phyloP scores from a whole-genome alignment of 2,888 invertebrate genomes.

The Taenaris catops region DNA sequence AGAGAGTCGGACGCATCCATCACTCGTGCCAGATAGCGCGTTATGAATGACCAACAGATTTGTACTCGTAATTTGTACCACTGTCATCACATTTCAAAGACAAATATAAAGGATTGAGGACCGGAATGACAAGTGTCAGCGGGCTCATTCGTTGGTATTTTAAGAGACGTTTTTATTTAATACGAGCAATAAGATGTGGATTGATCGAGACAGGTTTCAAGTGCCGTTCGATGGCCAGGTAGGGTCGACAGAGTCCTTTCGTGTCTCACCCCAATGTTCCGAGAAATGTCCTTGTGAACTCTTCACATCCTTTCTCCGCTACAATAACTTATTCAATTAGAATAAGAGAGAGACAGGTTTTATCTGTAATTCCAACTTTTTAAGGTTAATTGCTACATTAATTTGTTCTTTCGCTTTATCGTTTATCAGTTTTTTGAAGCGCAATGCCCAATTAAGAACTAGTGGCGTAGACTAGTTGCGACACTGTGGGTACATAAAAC shows the following conservation, averaged over 20 bases:
- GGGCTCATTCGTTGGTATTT: constrained; percentile 71
- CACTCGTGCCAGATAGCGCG: constrained; percentile 68
- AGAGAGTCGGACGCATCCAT: constrained; percentile 57
- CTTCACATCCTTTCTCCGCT: constrained; percentile 45
- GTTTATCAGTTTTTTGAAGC: constrained; percentile 6
- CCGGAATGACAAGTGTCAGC: constrained; percentile 77
- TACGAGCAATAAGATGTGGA: constrained; percentile 75
- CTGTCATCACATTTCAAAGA: constrained; percentile 81
- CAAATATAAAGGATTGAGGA: constrained; percentile 78
- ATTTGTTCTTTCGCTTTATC: constrained; percentile 8
- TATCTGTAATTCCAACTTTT: constrained; percentile 11
- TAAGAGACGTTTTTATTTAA: constrained; percentile 76
- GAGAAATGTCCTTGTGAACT: constrained; percentile 67
- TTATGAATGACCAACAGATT: constrained; percentile 76
- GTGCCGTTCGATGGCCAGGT: constrained; percentile 68
- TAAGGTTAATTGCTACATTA: constrained; percentile 12
- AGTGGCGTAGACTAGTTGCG: constrained; percentile 3
- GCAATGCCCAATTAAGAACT: constrained; percentile 6
- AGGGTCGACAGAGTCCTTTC: constrained; percentile 55
- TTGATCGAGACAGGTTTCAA: constrained; percentile 79
- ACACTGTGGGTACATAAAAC: background rate
- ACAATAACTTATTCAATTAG: constrained; percentile 39
- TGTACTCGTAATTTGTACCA: constrained; percentile 78
- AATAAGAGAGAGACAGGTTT: constrained; percentile 15
- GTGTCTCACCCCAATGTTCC: constrained; percentile 60